These are phyloP conservation scores for Plebejus anna DNA, from an alignment of 2,888 invertebrate genomes.

Conservation along the genomic window DNA sequence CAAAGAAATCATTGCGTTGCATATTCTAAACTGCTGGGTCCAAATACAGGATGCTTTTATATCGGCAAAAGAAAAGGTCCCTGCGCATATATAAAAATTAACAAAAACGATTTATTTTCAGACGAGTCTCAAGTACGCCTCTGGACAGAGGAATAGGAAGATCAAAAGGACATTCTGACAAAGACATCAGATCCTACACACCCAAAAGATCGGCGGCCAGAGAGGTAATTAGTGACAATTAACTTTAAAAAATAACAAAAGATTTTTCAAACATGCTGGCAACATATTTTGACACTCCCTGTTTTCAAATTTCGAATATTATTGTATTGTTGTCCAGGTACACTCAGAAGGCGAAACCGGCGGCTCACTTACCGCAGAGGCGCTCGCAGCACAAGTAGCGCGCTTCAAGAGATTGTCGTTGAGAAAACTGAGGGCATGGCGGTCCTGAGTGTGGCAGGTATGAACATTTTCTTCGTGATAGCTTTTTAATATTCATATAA, in stretches of 20 bases:
- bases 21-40: too few relatives aligned
- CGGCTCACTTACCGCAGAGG: conserved; percentile 81
- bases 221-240: conserved; percentile 56
- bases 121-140: conserved; percentile 57
- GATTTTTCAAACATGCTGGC: not conserved
- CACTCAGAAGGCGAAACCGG: conserved; percentile 87
- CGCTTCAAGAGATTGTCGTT: conserved; percentile 89
- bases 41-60: too few relatives aligned
- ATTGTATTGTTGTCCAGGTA: conserved; percentile 59
- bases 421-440: conserved; percentile 88
- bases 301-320: not conserved
- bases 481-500: not conserved
- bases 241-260: too few relatives aligned
- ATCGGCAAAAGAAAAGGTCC: not conserved
- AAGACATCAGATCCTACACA: conserved; percentile 72
- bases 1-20: not conserved
- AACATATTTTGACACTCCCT: not conserved
- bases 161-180: conserved; percentile 80
- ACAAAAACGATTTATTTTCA: conserved; percentile 40
- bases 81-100: not conserved
- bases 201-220: conserved; percentile 62
- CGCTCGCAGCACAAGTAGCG: conserved; percentile 85
- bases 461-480: not conserved
- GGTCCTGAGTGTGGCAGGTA: conserved; percentile 84
- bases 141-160: conserved; percentile 70